phyloP scores from a whole-genome alignment of 1,140 invertebrate species.

The Nasonia giraulti region DNA sequence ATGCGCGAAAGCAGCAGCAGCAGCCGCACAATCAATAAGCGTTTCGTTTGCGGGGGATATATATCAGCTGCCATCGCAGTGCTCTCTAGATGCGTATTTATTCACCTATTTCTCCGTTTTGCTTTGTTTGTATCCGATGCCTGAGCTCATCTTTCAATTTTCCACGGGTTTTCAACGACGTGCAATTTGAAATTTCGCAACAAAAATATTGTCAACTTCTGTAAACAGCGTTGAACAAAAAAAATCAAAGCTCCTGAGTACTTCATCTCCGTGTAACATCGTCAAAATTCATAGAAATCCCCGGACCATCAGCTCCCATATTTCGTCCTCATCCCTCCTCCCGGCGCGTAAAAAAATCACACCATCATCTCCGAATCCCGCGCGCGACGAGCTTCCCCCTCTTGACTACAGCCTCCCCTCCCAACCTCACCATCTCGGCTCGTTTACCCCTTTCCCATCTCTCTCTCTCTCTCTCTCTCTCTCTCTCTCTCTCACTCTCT shows the following conservation, averaged over 20 bases:
- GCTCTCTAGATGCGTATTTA: neutral
- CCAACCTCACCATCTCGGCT: neutral
- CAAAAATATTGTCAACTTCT: too few species aligned
- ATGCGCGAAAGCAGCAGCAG: conserved; percentile 41
- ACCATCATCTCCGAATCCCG: neutral
- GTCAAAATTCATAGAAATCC: neutral
- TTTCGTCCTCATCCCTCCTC: neutral
- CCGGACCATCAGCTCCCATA: neutral
- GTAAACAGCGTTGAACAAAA: too few species aligned
- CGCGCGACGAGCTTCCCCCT: neutral
- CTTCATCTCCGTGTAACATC: neutral
- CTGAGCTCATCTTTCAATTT: too few species aligned
- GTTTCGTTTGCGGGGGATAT: conserved; percentile 49
- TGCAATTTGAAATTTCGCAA: too few species aligned
- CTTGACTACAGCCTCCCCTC: neutral
- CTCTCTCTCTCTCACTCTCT: neutral
- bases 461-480: neutral
- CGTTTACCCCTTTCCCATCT: neutral
- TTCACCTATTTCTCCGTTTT: neutral
- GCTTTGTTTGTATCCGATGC: neutral
- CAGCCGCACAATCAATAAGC: conserved; percentile 62
- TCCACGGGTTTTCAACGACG: too few species aligned
- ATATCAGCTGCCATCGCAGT: conserved; percentile 54
- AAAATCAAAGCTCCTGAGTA: neutral
- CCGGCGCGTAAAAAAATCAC: neutral